Conservation (phyloP, 2,113 vertebrate species). For the Lonchura striata region DNA sequence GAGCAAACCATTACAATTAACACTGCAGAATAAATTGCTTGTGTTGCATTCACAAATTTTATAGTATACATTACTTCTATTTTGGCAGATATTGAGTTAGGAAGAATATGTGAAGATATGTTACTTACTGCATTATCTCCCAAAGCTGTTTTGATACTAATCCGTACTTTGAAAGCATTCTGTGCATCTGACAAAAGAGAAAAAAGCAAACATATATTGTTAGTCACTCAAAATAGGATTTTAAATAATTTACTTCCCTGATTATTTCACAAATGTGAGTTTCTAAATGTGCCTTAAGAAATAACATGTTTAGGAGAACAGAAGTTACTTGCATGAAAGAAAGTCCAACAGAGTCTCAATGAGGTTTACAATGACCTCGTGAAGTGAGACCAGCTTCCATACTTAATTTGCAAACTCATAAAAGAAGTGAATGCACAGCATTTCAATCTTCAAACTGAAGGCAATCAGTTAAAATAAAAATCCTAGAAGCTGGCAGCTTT, state of each 20-base stretch:
- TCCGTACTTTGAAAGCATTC: conserved; percentile 86
- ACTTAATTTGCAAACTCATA: not conserved
- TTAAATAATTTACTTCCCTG: not conserved
- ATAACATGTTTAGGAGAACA: not conserved
- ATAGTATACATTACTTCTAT: not conserved
- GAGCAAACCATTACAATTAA: not conserved
- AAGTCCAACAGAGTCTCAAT: not conserved
- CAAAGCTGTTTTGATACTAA: conserved; percentile 89
- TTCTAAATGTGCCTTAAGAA: not conserved
- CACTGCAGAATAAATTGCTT: not conserved
- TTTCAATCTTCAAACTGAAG: not conserved
- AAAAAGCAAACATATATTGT: conserved; percentile 1
- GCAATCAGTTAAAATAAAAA: not conserved
- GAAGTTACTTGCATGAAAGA: not conserved
- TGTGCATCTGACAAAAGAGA: conserved; percentile 74
- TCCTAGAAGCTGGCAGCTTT: not conserved
- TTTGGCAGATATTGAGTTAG: not conserved
- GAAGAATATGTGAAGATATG: not conserved
- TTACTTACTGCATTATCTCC: conserved; percentile 87
- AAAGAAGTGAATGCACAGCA: not conserved
- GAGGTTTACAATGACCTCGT: not conserved
- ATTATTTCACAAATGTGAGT: not conserved
- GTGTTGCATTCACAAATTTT: not conserved
- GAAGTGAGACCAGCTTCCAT: not conserved
- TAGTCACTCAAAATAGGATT: not conserved